Percentiles rank a stretch among this genome's conserved stretches.
These are phyloP conservation scores for Brachyrhaphis roseni DNA, from an alignment of 2,797 vertebrate species.

Conservation along the genomic window DNA sequence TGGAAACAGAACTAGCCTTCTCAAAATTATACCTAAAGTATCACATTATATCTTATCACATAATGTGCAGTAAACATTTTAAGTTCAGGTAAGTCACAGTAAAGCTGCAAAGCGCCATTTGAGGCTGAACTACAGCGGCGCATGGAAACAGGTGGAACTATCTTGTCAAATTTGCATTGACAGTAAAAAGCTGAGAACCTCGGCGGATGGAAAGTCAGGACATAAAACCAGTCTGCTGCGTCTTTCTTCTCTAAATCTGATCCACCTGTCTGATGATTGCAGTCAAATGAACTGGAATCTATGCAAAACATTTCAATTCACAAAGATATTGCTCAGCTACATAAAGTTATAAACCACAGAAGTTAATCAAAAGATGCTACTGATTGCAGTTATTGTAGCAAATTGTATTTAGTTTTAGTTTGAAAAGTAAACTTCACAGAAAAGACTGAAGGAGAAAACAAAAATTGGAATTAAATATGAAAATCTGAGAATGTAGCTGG, in stretches of 20 bases:
- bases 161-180: slow-evolving; percentile 54
- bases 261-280: slow-evolving; percentile 4
- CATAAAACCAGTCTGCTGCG: neutral
- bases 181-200: slow-evolving; percentile 58
- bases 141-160: slow-evolving; percentile 27
- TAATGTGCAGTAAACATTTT: neutral
- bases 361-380: neutral
- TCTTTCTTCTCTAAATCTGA: slow-evolving; percentile 18
- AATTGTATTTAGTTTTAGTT: neutral
- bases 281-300: slow-evolving; percentile 42
- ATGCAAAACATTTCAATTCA: slow-evolving; percentile 37
- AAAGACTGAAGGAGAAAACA: neutral
- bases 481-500: neutral
- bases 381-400: neutral
- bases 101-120: neutral
- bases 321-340: neutral
- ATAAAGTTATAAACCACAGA: neutral
- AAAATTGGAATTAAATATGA: neutral
- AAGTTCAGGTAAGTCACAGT: neutral
- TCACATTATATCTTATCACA: neutral
- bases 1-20: neutral
- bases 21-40: neutral
- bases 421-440: neutral
- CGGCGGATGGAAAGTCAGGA: slow-evolving; percentile 39
- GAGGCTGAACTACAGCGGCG: slow-evolving; percentile 13